Conservation (phyloP, 2,113 vertebrate genomes). For the Chaetops frenatus region DNA sequence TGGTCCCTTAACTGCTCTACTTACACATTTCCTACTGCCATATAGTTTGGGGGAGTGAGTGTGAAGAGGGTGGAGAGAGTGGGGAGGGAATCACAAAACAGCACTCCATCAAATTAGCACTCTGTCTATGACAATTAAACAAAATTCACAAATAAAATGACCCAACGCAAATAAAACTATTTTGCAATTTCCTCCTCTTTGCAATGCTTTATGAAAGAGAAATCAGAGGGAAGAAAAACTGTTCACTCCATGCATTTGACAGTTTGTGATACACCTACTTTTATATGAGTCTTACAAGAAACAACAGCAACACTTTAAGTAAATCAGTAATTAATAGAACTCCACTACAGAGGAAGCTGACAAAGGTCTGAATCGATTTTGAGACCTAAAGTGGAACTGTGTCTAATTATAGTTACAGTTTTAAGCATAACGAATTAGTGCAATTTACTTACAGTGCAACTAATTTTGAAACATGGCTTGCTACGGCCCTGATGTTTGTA, state of each 20-base stretch:
- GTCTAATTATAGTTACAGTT: neutral
- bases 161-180: neutral
- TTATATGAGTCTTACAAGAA: neutral
- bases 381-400: neutral
- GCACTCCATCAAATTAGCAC: neutral
- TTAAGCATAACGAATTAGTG: neutral
- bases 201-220: neutral
- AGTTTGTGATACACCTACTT: neutral
- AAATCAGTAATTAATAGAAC: neutral
- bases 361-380: neutral
- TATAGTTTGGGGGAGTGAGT: rapidly evolving
- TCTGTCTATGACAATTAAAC: neutral
- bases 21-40: neutral
- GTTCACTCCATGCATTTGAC: neutral
- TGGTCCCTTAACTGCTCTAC: neutral
- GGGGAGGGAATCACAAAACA: neutral
- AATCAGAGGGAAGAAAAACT: neutral
- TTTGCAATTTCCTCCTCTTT: neutral
- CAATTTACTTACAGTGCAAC: neutral
- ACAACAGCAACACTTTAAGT: neutral
- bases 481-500: neutral
- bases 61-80: too few species aligned
- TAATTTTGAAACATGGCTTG: neutral
- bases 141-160: neutral
- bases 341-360: neutral